Evolutionary conservation across 2,888 invertebrate species (phyloP), one percentile per base, ranked within the genome.

Genomic region (Melitaea athalia): DNA sequence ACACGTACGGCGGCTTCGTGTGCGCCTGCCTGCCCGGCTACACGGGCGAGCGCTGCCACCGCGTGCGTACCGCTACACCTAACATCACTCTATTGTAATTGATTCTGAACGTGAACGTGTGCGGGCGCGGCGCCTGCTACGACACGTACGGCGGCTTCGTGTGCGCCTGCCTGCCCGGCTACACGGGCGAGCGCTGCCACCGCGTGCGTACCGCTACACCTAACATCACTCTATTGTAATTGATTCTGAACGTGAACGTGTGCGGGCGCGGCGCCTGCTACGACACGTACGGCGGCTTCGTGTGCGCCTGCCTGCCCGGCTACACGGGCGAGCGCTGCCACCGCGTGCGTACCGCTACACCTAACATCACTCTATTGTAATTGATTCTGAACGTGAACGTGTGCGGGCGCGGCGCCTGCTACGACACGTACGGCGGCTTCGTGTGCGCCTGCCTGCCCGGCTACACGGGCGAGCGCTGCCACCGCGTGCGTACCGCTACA

Each of bases 321-420:
- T 97, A 95, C 89, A 95, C 95, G 66, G 98, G 98, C 38, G 94
- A 94, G 70, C 95, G 95, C 73, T 98, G 98, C 83, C 96, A 97
- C 79, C 89, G 92, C 82, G 95, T 95, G 78, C 31, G 6, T n/a
- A 5, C 31, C n/a, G n/a, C n/a, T n/a, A n/a, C n/a, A n/a, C n/a
- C n/a, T n/a, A n/a, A n/a, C n/a, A n/a, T n/a, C n/a, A n/a, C n/a
- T n/a, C n/a, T n/a, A n/a, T n/a, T n/a, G n/a, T n/a, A n/a, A n/a
- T n/a, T n/a, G n/a, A n/a, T n/a, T n/a, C n/a, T 92, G 15, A 97
- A 98, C 86, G 94, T 97, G 77, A 95, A 98, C 88, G 97, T 86
- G 49, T 96, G 97, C 15, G 96, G 97, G 76, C 94, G 94, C 74
- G 97, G 97, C 33, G 93, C 94, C 57, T 97, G 97, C 88, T 97